phyloP scores from a whole-genome alignment of 2,113 vertebrate genomes.

The Solea solea region DNA sequence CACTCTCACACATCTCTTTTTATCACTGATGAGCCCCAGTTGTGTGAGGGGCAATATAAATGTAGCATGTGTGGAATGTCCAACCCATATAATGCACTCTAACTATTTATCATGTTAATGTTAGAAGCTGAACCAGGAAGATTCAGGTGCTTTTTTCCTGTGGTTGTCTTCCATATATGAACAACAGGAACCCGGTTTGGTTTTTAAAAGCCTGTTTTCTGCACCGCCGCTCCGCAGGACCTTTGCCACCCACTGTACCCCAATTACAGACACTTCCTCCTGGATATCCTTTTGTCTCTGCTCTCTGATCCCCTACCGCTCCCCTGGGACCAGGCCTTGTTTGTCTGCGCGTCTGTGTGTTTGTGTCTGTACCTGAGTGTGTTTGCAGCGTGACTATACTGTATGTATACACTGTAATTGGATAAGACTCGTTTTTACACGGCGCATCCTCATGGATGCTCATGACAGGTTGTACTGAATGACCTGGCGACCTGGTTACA shows the following conservation, averaged over 20 bases:
- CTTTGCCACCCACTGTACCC: slow-evolving; percentile 39
- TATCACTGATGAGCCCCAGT: slow-evolving; percentile 29
- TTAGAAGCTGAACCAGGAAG: background rate
- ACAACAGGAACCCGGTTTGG: background rate
- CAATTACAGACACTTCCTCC: slow-evolving; percentile 71
- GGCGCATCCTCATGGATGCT: slow-evolving; percentile 15
- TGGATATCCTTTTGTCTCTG: slow-evolving; percentile 72
- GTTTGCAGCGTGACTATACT: slow-evolving; percentile 18
- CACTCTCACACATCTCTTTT: slow-evolving; percentile 24
- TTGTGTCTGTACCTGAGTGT: slow-evolving; percentile 20
- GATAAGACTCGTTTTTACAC: slow-evolving; percentile 36
- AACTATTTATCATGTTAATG: slow-evolving; percentile 17
- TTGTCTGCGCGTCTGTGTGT: slow-evolving; percentile 36
- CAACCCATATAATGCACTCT: background rate
- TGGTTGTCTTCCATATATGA: background rate
- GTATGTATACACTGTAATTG: slow-evolving; percentile 31
- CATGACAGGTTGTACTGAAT: slow-evolving; percentile 29
- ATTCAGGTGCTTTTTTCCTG: background rate
- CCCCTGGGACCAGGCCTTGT: slow-evolving; percentile 49
- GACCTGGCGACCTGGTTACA: slow-evolving; percentile 26
- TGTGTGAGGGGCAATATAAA: slow-evolving; percentile 29
- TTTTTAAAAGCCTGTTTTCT: slow-evolving; percentile 39
- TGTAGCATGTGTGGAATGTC: slow-evolving; percentile 57
- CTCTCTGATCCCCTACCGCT: slow-evolving; percentile 53
- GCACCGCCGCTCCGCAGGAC: slow-evolving; percentile 22